These are phyloP conservation scores for Phortica magna DNA, from an alignment of 2,888 invertebrate species.

Conservation along the genomic window DNA sequence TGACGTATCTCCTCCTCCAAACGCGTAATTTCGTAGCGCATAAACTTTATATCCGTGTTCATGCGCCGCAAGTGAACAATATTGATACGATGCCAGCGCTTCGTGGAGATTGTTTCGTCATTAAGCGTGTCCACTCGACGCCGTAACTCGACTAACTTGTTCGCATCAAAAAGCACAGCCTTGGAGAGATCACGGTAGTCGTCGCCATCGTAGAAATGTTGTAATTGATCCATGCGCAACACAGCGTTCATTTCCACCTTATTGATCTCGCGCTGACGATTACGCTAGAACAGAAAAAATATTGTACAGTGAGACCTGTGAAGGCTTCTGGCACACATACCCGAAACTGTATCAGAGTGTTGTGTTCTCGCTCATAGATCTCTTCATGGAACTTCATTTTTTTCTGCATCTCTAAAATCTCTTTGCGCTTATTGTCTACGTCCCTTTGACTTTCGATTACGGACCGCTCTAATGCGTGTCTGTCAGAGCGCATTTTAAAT, in stretches of 20 bases:
- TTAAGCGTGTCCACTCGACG: slow-evolving; percentile 83
- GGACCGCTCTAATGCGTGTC: slow-evolving; percentile 81
- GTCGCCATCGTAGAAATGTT: slow-evolving; percentile 79
- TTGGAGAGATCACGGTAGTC: slow-evolving; percentile 77
- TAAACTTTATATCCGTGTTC: slow-evolving; percentile 84
- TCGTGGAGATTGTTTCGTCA: slow-evolving; percentile 83
- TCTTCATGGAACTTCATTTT: slow-evolving; percentile 80
- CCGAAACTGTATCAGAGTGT: slow-evolving; percentile 83
- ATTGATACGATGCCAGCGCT: slow-evolving; percentile 83
- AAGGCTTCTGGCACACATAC: slow-evolving; percentile 74
- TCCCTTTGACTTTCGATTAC: slow-evolving; percentile 81
- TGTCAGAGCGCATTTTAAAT: slow-evolving; percentile 82
- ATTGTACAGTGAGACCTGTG: neutral
- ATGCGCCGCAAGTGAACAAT: slow-evolving; percentile 84
- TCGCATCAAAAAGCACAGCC: slow-evolving; percentile 83
- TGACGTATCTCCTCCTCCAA: slow-evolving; percentile 80
- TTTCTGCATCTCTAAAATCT: slow-evolving; percentile 82
- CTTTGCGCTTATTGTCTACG: slow-evolving; percentile 81
- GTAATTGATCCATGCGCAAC: slow-evolving; percentile 84
- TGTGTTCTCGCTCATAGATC: slow-evolving; percentile 80
- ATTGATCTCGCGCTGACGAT: slow-evolving; percentile 85
- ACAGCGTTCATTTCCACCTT: slow-evolving; percentile 85
- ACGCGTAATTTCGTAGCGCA: slow-evolving; percentile 81
- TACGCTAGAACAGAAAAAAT: slow-evolving; percentile 76
- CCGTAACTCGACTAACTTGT: slow-evolving; percentile 80